phyloP scores from a whole-genome alignment of 2,797 vertebrate species.

The Sternotherus odoratus region DNA sequence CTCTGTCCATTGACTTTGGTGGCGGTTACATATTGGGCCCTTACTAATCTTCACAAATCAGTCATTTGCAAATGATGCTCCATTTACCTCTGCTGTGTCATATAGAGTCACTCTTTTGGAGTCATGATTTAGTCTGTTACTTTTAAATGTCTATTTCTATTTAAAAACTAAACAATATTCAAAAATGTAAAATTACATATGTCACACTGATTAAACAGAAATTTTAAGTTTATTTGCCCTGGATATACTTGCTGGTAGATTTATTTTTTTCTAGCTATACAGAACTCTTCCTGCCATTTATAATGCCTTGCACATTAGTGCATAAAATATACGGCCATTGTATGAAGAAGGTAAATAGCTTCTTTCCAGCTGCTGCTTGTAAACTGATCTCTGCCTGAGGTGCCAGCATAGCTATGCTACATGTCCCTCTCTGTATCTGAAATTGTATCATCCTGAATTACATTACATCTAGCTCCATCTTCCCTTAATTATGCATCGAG shows the following conservation, averaged over 20 bases:
- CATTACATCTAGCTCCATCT: background rate
- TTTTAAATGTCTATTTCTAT: background rate
- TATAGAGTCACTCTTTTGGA: background rate
- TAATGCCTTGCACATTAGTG: background rate
- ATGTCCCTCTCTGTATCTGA: background rate
- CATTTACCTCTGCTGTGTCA: background rate
- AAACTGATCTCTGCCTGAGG: background rate
- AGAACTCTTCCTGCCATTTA: background rate
- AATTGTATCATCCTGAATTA: background rate
- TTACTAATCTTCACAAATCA: background rate
- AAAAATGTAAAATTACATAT: background rate
- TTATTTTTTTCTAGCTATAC: background rate
- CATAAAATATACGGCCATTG: background rate
- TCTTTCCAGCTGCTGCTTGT: background rate
- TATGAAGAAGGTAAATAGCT: background rate
- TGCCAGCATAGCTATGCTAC: background rate
- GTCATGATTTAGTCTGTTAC: background rate
- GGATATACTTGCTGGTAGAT: background rate
- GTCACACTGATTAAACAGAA: background rate
- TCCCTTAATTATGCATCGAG: background rate
- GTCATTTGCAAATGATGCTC: background rate
- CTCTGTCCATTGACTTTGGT: background rate
- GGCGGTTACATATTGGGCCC: background rate
- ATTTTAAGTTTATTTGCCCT: background rate
- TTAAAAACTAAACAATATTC: background rate